phyloP scores from a whole-genome alignment of 2,888 invertebrate species.

The Margaritifera margaritifera region DNA sequence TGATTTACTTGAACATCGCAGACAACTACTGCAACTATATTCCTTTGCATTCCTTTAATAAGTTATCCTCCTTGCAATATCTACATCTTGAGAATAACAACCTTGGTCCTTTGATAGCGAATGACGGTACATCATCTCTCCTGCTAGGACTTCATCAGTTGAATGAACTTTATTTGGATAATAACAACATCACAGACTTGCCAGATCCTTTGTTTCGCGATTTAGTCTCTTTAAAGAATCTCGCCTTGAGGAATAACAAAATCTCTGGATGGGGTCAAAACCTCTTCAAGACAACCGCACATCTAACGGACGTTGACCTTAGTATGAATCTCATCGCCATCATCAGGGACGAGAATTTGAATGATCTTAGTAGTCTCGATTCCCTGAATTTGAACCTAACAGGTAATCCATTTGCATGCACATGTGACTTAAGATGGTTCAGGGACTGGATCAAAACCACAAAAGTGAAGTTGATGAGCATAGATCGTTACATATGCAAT shows the following conservation, averaged over 20 bases:
- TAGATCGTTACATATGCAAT: constrained; percentile 42
- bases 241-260: constrained; percentile 81
- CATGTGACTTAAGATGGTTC: constrained; percentile 90
- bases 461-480: constrained; percentile 55
- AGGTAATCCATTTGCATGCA: constrained; percentile 93
- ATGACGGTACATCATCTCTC: constrained; percentile 36
- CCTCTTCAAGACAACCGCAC: constrained; percentile 32
- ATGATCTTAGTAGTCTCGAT: constrained; percentile 81
- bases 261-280: constrained; percentile 42
- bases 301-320: constrained; percentile 51
- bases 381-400: constrained; percentile 75
- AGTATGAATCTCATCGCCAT: constrained; percentile 65
- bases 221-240: constrained; percentile 79
- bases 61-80: constrained; percentile 33
- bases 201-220: constrained; percentile 75
- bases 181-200: constrained; percentile 65
- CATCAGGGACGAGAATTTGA: constrained; percentile 64
- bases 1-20: constrained; percentile 48
- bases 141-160: constrained; percentile 43
- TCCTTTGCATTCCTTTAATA: constrained; percentile 38
- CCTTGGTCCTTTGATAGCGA: constrained; percentile 39
- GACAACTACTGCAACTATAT: constrained; percentile 42
- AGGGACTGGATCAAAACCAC: constrained; percentile 95
- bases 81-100: constrained; percentile 49
- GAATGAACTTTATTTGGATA: constrained; percentile 55